Base-by-base conservation (phyloP, 2,113 vertebrate genomes). In the Tichodroma muraria region DNA sequence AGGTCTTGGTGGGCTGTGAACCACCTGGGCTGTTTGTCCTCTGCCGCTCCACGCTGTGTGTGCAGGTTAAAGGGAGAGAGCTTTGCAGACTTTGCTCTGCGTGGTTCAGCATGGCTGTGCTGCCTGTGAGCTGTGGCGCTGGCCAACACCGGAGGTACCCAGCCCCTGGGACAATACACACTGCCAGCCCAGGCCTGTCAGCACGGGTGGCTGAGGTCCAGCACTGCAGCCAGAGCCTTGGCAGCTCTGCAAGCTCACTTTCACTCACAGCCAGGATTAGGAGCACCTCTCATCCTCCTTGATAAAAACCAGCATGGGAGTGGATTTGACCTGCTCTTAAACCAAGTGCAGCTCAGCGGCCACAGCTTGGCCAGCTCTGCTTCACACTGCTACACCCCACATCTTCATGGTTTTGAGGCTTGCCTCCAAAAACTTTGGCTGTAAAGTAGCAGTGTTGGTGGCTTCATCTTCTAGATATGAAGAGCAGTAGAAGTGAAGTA, bases 281-380 rank as follows among this genome's bases (percentile, higher is more conserved):
- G 87, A 89, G 40, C 44, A 90, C 76, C 60, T 88, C 84, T 89
- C 6, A 1, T 88, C 76, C 40, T 90, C 63, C 76, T 75, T 93
- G 94, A 93, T 94, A 94, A 95, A 92, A 37, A 64, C 27, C 88
- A 92, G 94, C 88, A 86, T 86, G 85, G 68, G 47, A 75, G 50
- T 3, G 2, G 64, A 77, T 91, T 86, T 79, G 78, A 81, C 24
- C 19, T 31, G 64, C n/a, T 76, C 50, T n/a, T 72, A 56, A 79
- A 54, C 54, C 49, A 70, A 89, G n/a, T 4, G 40, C 6, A 8
- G 61, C 53, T 85, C 47, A 85, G 61, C 49, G 88, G 88, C 49
- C 75, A 65, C 52, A 93, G 70, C 13, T 22, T 47, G 31, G 53
- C 24, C 66, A 87, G 52, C 19, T 88, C 38, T 54, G 63, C n/a